Conservation (phyloP, 64 coral and sea anemone species). For the Porites lutea region DNA sequence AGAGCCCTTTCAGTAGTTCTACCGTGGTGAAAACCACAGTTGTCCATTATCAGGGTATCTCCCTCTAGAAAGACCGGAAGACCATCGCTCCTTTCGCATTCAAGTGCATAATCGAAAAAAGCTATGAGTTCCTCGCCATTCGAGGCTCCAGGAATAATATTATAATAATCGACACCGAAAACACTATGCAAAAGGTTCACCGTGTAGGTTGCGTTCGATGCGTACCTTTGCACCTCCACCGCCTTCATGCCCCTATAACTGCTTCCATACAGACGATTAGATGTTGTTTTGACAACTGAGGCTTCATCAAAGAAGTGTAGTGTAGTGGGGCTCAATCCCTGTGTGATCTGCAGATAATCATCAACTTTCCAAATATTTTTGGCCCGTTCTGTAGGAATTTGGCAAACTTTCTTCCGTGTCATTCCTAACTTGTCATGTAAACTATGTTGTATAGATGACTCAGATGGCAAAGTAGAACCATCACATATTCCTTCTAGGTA, state of each 20-base stretch:
- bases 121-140: too few species aligned
- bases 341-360: slow-evolving; percentile 62
- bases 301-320: slow-evolving; percentile 73
- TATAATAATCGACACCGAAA: too few species aligned
- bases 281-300: slow-evolving; percentile 71
- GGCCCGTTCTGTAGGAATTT: slow-evolving; percentile 48
- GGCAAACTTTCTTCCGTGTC: slow-evolving; percentile 69
- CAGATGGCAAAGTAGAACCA: too few species aligned
- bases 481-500: too few species aligned
- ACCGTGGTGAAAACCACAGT: slow-evolving; percentile 62
- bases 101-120: too few species aligned
- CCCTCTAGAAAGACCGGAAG: too few species aligned
- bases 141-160: too few species aligned
- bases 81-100: too few species aligned
- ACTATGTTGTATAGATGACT: slow-evolving; percentile 58
- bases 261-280: slow-evolving; percentile 65
- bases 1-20: slow-evolving; percentile 43
- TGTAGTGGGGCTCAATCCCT: slow-evolving; percentile 37
- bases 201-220: slow-evolving; percentile 68
- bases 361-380: slow-evolving; percentile 67
- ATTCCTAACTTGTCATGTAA: slow-evolving; percentile 60
- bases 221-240: slow-evolving; percentile 65
- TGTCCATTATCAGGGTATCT: slow-evolving; percentile 66
- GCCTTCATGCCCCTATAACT: slow-evolving; percentile 66
- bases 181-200: slow-evolving; percentile 76